Percentiles rank a stretch among this genome's conserved stretches.
These are phyloP conservation scores for Progne subis DNA, from an alignment of 2,113 vertebrate genomes.

Conservation along the genomic window DNA sequence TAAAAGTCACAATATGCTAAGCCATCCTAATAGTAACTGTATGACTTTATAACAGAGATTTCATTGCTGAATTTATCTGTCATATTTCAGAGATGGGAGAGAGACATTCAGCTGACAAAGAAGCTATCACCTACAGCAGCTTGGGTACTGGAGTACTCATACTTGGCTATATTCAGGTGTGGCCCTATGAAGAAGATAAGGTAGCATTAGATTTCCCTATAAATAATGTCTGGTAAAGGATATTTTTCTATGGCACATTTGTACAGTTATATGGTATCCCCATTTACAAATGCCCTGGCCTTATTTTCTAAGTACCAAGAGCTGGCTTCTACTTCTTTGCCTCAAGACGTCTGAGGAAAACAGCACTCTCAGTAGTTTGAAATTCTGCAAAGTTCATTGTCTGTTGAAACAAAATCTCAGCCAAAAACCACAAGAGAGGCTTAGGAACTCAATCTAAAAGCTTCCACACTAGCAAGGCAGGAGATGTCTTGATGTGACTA, in stretches of 20 bases:
- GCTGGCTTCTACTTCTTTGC: not conserved
- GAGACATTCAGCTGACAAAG: not conserved
- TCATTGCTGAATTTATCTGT: not conserved
- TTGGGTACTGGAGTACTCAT: not conserved
- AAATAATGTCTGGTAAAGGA: not conserved
- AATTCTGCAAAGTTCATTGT: not conserved
- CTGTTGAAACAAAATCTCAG: not conserved
- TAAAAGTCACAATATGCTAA: not conserved
- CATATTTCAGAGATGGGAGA: not conserved
- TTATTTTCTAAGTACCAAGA: not conserved
- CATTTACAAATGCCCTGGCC: not conserved
- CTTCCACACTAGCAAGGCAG: not conserved
- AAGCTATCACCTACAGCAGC: not conserved
- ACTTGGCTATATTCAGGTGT: not conserved
- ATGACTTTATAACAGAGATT: not conserved
- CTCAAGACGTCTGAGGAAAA: not conserved
- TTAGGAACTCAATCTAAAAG: not conserved
- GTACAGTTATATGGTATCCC: not conserved
- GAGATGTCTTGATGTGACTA: not conserved
- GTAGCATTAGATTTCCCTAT: not conserved
- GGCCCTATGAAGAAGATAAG: not conserved
- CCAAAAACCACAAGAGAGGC: not conserved
- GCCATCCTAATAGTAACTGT: not conserved
- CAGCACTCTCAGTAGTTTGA: not conserved
- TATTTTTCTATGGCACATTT: not conserved